These are phyloP conservation scores for Acronicta alni DNA, from an alignment of 2,888 invertebrate genomes.

Conservation along the genomic window DNA sequence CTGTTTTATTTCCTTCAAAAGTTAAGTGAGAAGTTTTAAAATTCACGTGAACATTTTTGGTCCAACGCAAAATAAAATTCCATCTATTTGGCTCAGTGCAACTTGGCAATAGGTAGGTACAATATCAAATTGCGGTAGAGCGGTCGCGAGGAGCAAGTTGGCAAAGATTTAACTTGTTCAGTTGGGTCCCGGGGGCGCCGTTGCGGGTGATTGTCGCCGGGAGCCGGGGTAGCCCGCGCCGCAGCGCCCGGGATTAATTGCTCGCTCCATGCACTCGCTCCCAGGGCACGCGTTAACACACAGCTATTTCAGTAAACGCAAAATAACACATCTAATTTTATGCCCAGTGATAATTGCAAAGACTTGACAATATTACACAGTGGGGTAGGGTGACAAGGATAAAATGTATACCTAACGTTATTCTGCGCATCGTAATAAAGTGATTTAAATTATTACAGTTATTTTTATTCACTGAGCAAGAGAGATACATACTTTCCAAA, in stretches of 20 bases:
- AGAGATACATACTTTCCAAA: too few species aligned
- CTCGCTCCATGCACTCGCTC: slow-evolving; percentile 79
- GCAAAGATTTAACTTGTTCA: slow-evolving; percentile 86
- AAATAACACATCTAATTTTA: slow-evolving; percentile 85
- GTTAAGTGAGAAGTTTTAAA: neutral
- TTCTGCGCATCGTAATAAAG: slow-evolving; percentile 7
- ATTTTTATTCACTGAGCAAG: neutral
- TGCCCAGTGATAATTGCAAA: slow-evolving; percentile 77
- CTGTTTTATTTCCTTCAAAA: slow-evolving; percentile 2
- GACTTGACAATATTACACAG: slow-evolving; percentile 52
- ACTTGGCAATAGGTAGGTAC: slow-evolving; percentile 54
- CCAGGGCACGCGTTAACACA: slow-evolving; percentile 82
- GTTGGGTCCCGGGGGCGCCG: slow-evolving; percentile 81
- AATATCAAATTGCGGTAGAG: slow-evolving; percentile 63
- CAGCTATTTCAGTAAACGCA: slow-evolving; percentile 78
- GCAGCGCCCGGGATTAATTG: slow-evolving; percentile 79
- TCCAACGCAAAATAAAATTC: neutral
- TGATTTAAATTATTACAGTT: slow-evolving; percentile 1
- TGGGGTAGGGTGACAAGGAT: slow-evolving; percentile 19
- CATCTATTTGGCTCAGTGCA: slow-evolving; percentile 28
- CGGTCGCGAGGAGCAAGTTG: slow-evolving; percentile 69
- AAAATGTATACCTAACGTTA: slow-evolving; percentile 13
- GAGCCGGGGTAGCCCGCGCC: slow-evolving; percentile 61
- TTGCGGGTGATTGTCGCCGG: slow-evolving; percentile 85
- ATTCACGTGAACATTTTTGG: slow-evolving; percentile 6